Evolutionary conservation across 2,888 invertebrate genomes (phyloP), one percentile per base, ranked within the genome.

Genomic region (Drosophila cracens): DNA sequence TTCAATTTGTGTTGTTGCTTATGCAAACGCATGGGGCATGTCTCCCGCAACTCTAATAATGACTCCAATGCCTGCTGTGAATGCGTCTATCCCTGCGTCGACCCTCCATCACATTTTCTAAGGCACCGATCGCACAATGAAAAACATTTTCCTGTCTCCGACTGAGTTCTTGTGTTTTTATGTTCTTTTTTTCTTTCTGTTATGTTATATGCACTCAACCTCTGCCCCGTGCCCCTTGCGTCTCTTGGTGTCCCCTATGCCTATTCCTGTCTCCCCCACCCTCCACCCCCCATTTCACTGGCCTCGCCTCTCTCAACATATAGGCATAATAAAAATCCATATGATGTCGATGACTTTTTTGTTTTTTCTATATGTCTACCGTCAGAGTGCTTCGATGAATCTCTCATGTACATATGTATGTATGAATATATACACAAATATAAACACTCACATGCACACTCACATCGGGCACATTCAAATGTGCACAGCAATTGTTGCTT

Each of bases 21-120:
- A 77, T 83, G 89, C 89, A 86, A 83, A 90, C 90, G 85, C 85
- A 85, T 85, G 85, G 85, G 85, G 85, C 85, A 85, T 85, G 85
- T 85, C 85, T 85, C 90, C 90, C 90, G 85, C 85, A 89, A 85
- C 90, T 85, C 89, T 74, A 81, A 88, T 75, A 81, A 86, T 86
- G 83, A 88, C 78, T 89, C 70, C 74, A 74, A 73, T 73, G 82
- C 59, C 88, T 62, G 64, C 77, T 66, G 71, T 64, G 72, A 29
- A 59, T 57, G 27, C 63, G 46, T 33, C 61, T 49, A 29, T 56
- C 36, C 56, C 25, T 25, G 1, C 43, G 3, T 7, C 25, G 51
- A 34, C 43, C 25, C 46, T 68, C 61, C 53, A 52, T 72, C 81
- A 74, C 89, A 63, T 85, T 85, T 85, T 85, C 87, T 89, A 87